Base-by-base conservation (phyloP, 2,797 vertebrate species). In the Leontocebus nigricollis region DNA sequence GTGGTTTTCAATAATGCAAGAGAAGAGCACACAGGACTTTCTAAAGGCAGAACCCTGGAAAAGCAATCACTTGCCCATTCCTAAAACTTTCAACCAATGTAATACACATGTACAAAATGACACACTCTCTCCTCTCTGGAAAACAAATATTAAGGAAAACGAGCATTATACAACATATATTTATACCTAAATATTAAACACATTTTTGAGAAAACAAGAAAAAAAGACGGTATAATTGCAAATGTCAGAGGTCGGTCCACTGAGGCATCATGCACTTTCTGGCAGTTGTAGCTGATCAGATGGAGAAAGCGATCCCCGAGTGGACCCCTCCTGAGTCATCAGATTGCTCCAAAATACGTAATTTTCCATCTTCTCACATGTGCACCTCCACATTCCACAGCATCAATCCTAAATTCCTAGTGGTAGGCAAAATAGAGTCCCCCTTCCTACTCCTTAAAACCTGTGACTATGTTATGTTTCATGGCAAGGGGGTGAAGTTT, bases 281-380 rank as follows among this genome's bases (percentile, higher is more conserved):
- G 22, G n/a, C 19, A 50, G 44, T 64, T 30, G 4, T 2, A n/a
- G 14, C 17, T 72, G 6, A 46, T 26, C 44, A 67, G 4, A 36
- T 4, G 13, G 72, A 64, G 7, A 73, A 33, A 61, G 41, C 5
- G 13, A 59, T 12, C 22, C 5, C 73, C 7, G 39, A 3, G 1
- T 0, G 2, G 4, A 12, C 13, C 7, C 15, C 20, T 3, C 10
- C n/a, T 7, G 7, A 7, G 15, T 6, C 20, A 44, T 4, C 13
- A 27, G 88, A 67, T 30, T 3, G 20, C 12, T 44, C 85, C 80
- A 14, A 59, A 82, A 55, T 7, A 48, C 2, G 0, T 22, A 39
- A n/a, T 67, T 13, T 67, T 13, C 44, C 19, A 39, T 27, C 39
- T 33, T 33, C 30, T 48, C 41, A 11, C 30, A 19, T 0, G 1